These are phyloP conservation scores for Cynopterus brachyotis DNA, from an alignment of 2,113 vertebrate species.

Conservation along the genomic window DNA sequence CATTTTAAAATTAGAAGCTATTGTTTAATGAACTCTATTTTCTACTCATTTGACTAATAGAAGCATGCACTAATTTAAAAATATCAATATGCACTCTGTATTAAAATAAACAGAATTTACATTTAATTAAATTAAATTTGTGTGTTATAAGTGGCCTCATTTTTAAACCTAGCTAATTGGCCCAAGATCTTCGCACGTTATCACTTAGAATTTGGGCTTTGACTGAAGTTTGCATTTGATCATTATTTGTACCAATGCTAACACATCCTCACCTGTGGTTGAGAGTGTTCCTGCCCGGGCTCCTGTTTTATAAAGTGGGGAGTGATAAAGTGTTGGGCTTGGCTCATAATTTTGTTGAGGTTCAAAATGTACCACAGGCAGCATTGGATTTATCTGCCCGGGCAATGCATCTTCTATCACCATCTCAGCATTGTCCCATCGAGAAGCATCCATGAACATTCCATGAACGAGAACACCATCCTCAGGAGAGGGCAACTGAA, in stretches of 20 bases:
- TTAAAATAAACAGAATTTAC: neutral
- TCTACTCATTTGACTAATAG: neutral
- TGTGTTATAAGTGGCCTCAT: neutral
- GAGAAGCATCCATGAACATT: conserved; percentile 88
- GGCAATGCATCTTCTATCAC: conserved; percentile 85
- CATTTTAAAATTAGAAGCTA: conserved; percentile 15
- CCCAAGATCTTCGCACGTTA: neutral
- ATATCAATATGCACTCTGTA: neutral
- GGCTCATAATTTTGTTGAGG: conserved; percentile 85
- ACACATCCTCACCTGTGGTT: conserved; percentile 83
- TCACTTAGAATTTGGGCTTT: neutral
- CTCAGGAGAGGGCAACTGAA: conserved; percentile 83
- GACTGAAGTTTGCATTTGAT: neutral
- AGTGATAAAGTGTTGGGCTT: conserved; percentile 79
- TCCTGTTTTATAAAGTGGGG: conserved; percentile 88
- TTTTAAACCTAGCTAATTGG: neutral
- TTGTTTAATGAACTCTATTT: neutral
- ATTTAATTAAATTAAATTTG: neutral
- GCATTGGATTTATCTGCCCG: conserved; percentile 84
- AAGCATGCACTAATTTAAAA: neutral
- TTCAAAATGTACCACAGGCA: conserved; percentile 88
- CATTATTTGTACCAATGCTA: neutral
- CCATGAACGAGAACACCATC: conserved; percentile 87
- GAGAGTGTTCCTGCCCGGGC: conserved; percentile 87
- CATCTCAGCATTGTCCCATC: conserved; percentile 85